Evolutionary conservation across 2,888 invertebrate genomes (phyloP).

Genomic region (Brachylomia viminalis): DNA sequence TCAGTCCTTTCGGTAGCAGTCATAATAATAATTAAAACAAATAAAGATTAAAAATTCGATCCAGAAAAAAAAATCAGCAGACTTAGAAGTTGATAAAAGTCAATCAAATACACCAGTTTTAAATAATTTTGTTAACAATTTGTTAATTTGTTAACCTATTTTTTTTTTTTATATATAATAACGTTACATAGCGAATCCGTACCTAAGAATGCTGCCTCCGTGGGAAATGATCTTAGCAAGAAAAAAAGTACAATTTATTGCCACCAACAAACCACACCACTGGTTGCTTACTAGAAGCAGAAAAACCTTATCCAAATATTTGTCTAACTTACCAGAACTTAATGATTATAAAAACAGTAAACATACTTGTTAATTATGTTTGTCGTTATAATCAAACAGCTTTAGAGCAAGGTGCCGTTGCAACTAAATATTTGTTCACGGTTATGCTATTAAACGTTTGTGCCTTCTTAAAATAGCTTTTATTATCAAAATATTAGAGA

Average conservation of each 20-base stretch:
- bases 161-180: too few relatives aligned
- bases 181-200: background rate
- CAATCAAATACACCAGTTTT: background rate
- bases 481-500: background rate
- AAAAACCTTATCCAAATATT: constrained; percentile 8
- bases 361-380: constrained; percentile 14
- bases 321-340: background rate
- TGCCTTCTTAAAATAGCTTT: background rate
- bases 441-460: background rate
- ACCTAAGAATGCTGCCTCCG: background rate
- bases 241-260: background rate
- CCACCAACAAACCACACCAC: background rate
- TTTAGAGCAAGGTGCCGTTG: constrained; percentile 27
- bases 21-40: too few relatives aligned
- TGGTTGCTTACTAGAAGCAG: too few relatives aligned
- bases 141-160: too few relatives aligned
- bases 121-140: too few relatives aligned
- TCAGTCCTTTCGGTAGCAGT: too few relatives aligned
- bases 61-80: background rate
- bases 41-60: background rate
- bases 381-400: background rate
- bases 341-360: constrained; percentile 33
- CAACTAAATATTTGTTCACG: constrained; percentile 14
- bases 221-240: too few relatives aligned
- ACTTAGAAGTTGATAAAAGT: background rate